Conservation (phyloP, 2,797 vertebrate species). For the Platyrinchus mystaceus region DNA sequence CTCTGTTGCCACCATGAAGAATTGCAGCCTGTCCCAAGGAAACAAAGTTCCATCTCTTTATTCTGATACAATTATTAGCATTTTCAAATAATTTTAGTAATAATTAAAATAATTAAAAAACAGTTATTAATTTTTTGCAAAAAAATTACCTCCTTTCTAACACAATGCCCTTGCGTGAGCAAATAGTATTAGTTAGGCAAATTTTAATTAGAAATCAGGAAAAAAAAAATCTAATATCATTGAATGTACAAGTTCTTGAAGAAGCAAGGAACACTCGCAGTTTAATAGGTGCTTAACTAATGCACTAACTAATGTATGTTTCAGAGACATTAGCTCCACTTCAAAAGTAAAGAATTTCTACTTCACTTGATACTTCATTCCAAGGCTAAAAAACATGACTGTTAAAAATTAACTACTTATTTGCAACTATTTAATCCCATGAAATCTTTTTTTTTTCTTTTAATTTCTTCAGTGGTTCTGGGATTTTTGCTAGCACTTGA, state of each 20-base stretch:
- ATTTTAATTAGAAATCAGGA: not conserved
- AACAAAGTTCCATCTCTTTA: not conserved
- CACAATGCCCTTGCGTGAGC: not conserved
- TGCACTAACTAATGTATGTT: not conserved
- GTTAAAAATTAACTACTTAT: not conserved
- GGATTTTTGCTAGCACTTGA: not conserved
- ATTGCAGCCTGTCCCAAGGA: not conserved
- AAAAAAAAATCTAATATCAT: not conserved
- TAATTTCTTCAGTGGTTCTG: not conserved
- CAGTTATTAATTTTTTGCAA: accelerated
- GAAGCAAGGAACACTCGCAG: not conserved
- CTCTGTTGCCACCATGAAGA: not conserved
- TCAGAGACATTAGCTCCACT: not conserved
- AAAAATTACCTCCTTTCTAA: not conserved
- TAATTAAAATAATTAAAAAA: not conserved
- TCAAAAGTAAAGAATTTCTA: not conserved
- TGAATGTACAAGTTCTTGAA: not conserved
- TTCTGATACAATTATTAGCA: not conserved
- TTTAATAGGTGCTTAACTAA: not conserved
- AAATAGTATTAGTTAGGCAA: not conserved
- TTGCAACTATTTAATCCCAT: not conserved
- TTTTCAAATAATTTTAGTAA: not conserved
- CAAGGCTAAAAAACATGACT: not conserved
- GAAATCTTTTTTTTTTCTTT: not conserved
- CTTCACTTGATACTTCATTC: not conserved